A percentile compares a stretch with the other conserved stretches of the same genome.
These are phyloP conservation scores for Callimorpha dominula DNA, from an alignment of 2,888 invertebrate species.

Conservation along the genomic window DNA sequence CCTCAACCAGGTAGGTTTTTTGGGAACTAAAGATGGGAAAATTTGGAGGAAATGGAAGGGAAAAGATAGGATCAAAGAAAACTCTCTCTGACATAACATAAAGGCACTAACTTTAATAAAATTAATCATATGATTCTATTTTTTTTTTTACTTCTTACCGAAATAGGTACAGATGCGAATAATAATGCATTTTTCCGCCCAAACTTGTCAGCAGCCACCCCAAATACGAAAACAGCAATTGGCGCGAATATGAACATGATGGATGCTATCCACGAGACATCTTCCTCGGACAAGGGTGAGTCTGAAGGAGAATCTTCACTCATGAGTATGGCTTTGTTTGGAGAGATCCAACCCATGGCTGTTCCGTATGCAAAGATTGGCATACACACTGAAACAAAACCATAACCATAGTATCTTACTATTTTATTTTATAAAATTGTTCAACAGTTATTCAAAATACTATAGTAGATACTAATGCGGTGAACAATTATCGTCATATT, in stretches of 20 bases:
- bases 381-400: conserved; percentile 78
- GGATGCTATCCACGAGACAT: conserved; percentile 86
- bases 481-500: too few species aligned
- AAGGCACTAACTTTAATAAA: too few species aligned
- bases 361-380: conserved; percentile 85
- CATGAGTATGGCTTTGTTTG: conserved; percentile 81
- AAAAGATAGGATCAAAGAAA: too few species aligned
- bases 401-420: background rate
- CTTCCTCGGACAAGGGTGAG: conserved; percentile 72
- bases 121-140: background rate
- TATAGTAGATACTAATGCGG: too few species aligned
- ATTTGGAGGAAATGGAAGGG: too few species aligned
- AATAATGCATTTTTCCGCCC: conserved; percentile 83
- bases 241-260: conserved; percentile 87
- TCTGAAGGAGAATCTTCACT: conserved; percentile 73
- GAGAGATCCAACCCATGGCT: conserved; percentile 87
- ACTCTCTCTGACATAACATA: too few species aligned
- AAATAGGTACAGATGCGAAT: conserved; percentile 73
- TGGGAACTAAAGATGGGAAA: too few species aligned
- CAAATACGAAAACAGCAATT: conserved; percentile 84
- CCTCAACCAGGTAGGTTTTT: too few species aligned
- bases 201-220: conserved; percentile 80
- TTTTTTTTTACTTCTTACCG: conserved; percentile 52
- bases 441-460: too few species aligned
- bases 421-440: too few species aligned